A percentile compares a stretch with the other conserved stretches of the same genome.
These are phyloP conservation scores for Bujurquina vittata DNA, from an alignment of 2,113 vertebrate genomes.

Conservation along the genomic window DNA sequence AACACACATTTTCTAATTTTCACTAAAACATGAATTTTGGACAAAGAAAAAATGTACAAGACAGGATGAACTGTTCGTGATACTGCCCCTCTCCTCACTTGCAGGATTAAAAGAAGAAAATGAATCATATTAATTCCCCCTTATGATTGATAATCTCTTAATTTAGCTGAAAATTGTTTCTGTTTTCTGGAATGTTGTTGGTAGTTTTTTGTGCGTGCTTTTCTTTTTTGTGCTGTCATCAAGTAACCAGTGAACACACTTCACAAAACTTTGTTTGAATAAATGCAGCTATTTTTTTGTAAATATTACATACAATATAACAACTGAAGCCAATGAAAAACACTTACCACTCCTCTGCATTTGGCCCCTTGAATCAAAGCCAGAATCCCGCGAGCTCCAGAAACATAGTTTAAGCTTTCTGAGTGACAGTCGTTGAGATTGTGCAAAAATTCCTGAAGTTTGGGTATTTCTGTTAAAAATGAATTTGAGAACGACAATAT, in stretches of 20 bases:
- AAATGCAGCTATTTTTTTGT: too few species aligned
- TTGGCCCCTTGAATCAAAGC: conserved; percentile 42
- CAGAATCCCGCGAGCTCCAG: conserved; percentile 42
- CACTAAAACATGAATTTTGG: neutral
- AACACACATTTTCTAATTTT: neutral
- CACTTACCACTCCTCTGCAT: neutral
- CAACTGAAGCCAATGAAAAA: too few species aligned
- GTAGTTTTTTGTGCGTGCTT: neutral
- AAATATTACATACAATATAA: neutral
- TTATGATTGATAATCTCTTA: neutral
- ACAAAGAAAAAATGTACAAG: neutral
- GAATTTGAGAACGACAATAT: neutral
- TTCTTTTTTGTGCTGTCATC: neutral
- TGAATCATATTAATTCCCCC: neutral
- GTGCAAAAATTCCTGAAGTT: conserved; percentile 26
- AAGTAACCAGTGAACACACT: neutral
- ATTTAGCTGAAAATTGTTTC: neutral
- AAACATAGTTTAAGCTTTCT: conserved; percentile 44
- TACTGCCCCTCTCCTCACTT: neutral
- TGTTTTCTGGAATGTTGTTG: neutral
- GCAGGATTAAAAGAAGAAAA: neutral
- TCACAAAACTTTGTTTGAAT: neutral
- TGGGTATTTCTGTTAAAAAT: conserved; percentile 44
- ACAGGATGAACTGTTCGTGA: neutral
- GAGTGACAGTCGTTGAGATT: conserved; percentile 38